Evolutionary conservation across 2,797 vertebrate genomes (phyloP).

Genomic region (Clarias laeviceps): DNA sequence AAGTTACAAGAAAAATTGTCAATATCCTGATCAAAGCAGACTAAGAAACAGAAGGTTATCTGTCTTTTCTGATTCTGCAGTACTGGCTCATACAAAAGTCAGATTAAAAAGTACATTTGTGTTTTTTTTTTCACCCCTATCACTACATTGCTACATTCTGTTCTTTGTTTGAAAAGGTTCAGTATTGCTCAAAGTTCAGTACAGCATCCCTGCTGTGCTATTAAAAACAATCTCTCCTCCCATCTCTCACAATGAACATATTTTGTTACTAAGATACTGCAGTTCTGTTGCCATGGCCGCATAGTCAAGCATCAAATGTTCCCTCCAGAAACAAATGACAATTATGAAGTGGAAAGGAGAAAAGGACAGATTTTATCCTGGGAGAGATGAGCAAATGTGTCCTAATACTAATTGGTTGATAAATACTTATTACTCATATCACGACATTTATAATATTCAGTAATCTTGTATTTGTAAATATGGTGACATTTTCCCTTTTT

Average conservation of each 20-base stretch:
- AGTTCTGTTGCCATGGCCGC: slow-evolving; percentile 61
- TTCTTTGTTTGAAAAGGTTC: slow-evolving; percentile 29
- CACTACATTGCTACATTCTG: background rate
- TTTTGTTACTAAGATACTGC: slow-evolving; percentile 65
- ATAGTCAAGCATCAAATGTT: slow-evolving; percentile 49
- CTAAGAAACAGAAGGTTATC: background rate
- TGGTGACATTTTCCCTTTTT: background rate
- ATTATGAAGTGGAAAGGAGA: slow-evolving; percentile 23
- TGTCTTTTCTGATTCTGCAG: background rate
- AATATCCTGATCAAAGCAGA: background rate
- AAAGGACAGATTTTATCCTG: background rate
- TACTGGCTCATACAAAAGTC: background rate
- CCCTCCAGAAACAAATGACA: slow-evolving; percentile 39
- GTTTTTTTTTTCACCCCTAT: background rate
- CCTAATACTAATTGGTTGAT: background rate
- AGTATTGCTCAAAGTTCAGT: slow-evolving; percentile 20
- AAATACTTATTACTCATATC: background rate
- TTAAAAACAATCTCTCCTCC: slow-evolving; percentile 39
- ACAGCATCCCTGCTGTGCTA: slow-evolving; percentile 34
- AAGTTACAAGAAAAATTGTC: background rate
- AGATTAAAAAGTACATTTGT: background rate
- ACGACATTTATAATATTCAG: background rate
- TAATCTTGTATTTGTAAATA: background rate
- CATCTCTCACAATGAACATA: slow-evolving; percentile 52
- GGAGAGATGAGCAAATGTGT: slow-evolving; percentile 1